Evolutionary conservation across 2,113 vertebrate species (phyloP).

Genomic region (Apistogramma diplotaenia): DNA sequence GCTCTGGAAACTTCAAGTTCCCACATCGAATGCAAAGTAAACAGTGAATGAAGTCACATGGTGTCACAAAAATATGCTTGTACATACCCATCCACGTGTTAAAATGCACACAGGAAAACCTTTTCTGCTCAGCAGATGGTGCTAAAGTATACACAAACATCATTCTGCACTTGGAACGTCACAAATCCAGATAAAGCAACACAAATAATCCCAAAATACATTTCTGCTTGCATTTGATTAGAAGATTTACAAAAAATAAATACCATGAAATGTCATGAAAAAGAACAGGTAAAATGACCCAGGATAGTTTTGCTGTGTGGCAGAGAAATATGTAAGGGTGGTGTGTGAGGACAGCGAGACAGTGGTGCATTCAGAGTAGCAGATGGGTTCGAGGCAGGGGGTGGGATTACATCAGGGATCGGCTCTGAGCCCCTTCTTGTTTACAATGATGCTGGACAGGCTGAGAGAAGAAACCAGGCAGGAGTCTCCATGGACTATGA

Average conservation of each 20-base stretch:
- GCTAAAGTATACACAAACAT: neutral
- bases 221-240: neutral
- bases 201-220: neutral
- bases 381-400: too few relatives aligned
- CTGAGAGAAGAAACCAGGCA: too few relatives aligned
- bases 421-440: too few relatives aligned
- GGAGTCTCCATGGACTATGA: too few relatives aligned
- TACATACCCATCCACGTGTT: neutral
- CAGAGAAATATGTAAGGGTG: too few relatives aligned
- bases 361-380: too few relatives aligned
- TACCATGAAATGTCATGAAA: neutral
- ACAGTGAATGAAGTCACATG: neutral
- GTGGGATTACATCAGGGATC: too few relatives aligned
- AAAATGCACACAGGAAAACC: neutral
- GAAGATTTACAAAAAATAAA: neutral
- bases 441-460: too few relatives aligned
- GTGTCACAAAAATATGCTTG: too few relatives aligned
- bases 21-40: neutral
- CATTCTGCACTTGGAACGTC: neutral
- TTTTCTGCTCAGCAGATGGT: neutral
- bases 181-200: neutral
- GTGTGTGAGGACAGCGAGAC: too few relatives aligned
- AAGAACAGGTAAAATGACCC: neutral
- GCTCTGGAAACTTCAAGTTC: neutral
- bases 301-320: neutral